Percentiles rank a stretch among this genome's conserved stretches.
These are phyloP conservation scores for Corythoichthys intestinalis DNA, from an alignment of 2,113 vertebrate genomes.

Conservation along the genomic window DNA sequence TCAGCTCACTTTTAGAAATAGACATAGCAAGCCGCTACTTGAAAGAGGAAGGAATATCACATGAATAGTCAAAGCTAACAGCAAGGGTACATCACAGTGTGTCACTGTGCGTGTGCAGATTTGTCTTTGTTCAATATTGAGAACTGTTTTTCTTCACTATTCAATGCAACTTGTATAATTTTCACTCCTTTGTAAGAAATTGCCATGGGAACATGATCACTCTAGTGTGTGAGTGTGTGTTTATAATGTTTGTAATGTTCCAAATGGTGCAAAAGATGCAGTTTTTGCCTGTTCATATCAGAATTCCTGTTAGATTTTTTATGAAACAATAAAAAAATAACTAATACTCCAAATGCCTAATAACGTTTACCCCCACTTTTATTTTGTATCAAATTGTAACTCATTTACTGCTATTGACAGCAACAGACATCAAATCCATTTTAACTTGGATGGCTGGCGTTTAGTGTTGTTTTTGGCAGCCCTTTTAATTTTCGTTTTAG, in stretches of 20 bases:
- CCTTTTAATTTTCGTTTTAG: no score
- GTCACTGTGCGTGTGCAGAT: neutral
- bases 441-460: no score
- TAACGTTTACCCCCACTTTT: neutral
- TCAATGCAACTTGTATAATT: constrained; percentile 1
- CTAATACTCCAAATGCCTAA: no score
- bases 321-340: neutral
- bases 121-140: neutral
- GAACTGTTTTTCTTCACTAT: neutral
- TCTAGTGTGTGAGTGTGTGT: neutral
- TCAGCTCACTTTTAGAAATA: constrained; percentile 39
- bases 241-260: neutral
- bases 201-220: neutral
- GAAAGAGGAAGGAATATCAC: constrained; percentile 21
- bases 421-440: no score
- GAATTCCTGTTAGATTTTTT: neutral
- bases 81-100: constrained; percentile 1
- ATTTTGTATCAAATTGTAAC: neutral
- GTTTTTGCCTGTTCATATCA: neutral
- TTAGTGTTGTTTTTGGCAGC: no score
- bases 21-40: constrained; percentile 19
- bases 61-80: constrained; percentile 4
- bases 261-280: neutral
- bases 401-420: no score
- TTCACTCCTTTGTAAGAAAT: neutral